Conservation (phyloP, 1,140 invertebrate species). For the Triops longicaudatus region DNA sequence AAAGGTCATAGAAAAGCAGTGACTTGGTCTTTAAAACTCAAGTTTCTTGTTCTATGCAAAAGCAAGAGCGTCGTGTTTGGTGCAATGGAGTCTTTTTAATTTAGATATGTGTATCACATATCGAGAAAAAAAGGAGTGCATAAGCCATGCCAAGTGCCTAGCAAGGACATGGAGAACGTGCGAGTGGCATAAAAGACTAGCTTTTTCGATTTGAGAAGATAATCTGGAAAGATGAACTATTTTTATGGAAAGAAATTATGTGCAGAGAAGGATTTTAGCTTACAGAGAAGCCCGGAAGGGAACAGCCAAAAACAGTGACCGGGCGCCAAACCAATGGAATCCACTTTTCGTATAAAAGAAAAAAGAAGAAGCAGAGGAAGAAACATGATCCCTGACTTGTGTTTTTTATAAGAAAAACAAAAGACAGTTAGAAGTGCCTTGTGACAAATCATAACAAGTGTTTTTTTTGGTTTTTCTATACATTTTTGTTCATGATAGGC, state of each 20-base stretch:
- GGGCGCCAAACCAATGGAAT: not conserved
- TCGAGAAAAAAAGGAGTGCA: not conserved
- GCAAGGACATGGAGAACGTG: not conserved
- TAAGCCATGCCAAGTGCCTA: constrained; percentile 9
- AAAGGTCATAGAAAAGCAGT: not conserved
- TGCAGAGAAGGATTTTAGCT: not conserved
- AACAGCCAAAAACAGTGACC: not conserved
- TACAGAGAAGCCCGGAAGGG: not conserved
- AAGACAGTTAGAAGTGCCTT: constrained; percentile 5
- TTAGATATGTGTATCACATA: not conserved
- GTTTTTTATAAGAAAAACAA: constrained; percentile 7
- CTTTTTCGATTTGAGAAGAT: not conserved
- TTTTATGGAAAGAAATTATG: not conserved
- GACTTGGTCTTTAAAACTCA: not conserved
- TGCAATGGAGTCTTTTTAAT: not conserved
- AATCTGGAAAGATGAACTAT: not conserved
- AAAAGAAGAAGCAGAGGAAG: not conserved
- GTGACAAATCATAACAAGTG: constrained; percentile 6
- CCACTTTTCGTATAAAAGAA: not conserved
- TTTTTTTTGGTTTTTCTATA: not conserved
- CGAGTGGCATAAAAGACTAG: not conserved
- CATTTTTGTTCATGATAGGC: not conserved
- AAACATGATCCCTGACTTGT: not conserved
- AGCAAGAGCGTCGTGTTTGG: not conserved
- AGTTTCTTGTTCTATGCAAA: not conserved